Evolutionary conservation across 2,113 vertebrate species (phyloP).

Genomic region (Seriola rivoliana): DNA sequence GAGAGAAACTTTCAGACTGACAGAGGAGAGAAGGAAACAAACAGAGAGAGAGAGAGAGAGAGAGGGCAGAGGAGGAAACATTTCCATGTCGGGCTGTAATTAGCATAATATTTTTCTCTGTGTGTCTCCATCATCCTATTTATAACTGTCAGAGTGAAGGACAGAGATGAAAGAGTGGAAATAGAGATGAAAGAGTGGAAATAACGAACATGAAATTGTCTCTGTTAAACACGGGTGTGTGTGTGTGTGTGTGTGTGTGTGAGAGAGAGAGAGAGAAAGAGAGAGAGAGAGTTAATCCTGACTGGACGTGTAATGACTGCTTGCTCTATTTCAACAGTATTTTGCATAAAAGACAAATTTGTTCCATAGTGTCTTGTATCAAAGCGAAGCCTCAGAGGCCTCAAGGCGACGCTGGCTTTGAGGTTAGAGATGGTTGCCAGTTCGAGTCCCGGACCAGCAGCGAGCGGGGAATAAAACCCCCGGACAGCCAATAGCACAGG

Average conservation of each 20-base stretch:
- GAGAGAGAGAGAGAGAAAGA: no score
- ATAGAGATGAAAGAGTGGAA: slow-evolving; percentile 61
- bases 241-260: not conserved
- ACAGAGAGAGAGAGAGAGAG: slow-evolving; percentile 16
- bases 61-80: slow-evolving; percentile 31
- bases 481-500: slow-evolving; percentile 8
- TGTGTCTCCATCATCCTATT: slow-evolving; percentile 64
- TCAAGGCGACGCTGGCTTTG: slow-evolving; percentile 48
- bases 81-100: slow-evolving; percentile 49
- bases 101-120: slow-evolving; percentile 58
- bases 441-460: slow-evolving; percentile 28
- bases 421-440: slow-evolving; percentile 54
- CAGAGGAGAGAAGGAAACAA: slow-evolving; percentile 18
- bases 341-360: slow-evolving; percentile 49
- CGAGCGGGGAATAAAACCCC: slow-evolving; percentile 33
- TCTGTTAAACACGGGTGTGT: slow-evolving; percentile 52
- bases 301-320: slow-evolving; percentile 55
- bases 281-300: not conserved
- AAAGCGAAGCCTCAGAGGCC: slow-evolving; percentile 47
- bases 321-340: slow-evolving; percentile 51
- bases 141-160: slow-evolving; percentile 60
- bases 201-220: slow-evolving; percentile 60
- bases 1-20: slow-evolving; percentile 32
- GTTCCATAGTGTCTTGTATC: slow-evolving; percentile 42
- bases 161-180: slow-evolving; percentile 58